Conservation (phyloP, 1,140 invertebrate genomes). For the Ips nitidus region DNA sequence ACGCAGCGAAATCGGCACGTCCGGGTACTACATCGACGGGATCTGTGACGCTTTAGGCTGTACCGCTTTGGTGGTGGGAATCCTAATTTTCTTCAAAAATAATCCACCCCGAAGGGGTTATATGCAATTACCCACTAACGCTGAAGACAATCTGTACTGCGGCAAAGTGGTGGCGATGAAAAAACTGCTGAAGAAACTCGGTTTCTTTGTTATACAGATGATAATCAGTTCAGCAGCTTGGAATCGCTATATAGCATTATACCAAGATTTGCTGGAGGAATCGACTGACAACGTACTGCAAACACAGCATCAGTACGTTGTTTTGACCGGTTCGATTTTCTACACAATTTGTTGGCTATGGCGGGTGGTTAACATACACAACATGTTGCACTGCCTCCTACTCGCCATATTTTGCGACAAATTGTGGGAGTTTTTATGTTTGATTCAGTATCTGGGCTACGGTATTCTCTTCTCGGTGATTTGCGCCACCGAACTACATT, state of each 20-base stretch:
- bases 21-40: constrained; percentile 74
- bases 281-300: constrained; percentile 55
- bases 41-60: constrained; percentile 74
- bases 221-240: constrained; percentile 71
- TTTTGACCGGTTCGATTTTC: constrained; percentile 67
- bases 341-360: constrained; percentile 74
- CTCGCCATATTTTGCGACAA: constrained; percentile 80
- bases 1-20: constrained; percentile 68
- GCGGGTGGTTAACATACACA: constrained; percentile 79
- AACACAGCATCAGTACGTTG: constrained; percentile 57
- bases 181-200: constrained; percentile 64
- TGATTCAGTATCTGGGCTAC: constrained; percentile 65
- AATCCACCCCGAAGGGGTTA: constrained; percentile 70
- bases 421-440: constrained; percentile 69
- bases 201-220: constrained; percentile 69
- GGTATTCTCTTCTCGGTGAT: constrained; percentile 59
- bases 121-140: constrained; percentile 59
- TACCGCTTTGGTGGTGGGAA: constrained; percentile 65
- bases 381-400: constrained; percentile 72
- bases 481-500: constrained; percentile 62
- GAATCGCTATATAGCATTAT: constrained; percentile 79
- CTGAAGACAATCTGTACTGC: constrained; percentile 61
- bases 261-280: constrained; percentile 72
- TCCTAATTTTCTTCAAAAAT: constrained; percentile 65
- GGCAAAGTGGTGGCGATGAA: constrained; percentile 62